A percentile compares a stretch with the other conserved stretches of the same genome.
These are phyloP conservation scores for Excalfactoria chinensis DNA, from an alignment of 2,113 vertebrate genomes.

Conservation along the genomic window DNA sequence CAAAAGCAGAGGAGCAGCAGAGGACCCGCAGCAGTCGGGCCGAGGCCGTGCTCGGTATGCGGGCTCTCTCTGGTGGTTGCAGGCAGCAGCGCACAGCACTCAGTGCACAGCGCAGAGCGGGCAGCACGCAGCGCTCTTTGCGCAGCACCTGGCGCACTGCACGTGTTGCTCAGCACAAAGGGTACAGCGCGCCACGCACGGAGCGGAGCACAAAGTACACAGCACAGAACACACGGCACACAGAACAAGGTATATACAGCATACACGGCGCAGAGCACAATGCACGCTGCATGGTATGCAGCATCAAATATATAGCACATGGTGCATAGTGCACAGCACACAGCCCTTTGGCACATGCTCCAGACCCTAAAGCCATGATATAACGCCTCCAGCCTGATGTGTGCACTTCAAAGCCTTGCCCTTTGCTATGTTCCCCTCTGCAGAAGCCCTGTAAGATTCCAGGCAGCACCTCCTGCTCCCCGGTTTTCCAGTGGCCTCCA, in stretches of 20 bases:
- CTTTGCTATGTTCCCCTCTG: fast-evolving
- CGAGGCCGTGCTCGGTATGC: not conserved
- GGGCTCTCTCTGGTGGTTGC: conserved; percentile 69
- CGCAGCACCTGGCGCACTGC: not conserved
- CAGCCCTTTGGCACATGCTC: fast-evolving
- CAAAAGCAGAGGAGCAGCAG: not conserved
- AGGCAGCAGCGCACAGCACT: fast-evolving
- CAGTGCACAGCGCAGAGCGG: not conserved
- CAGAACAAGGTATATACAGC: too few species aligned
- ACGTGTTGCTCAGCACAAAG: not conserved
- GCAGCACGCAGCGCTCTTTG: not conserved
- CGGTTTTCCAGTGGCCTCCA: fast-evolving
- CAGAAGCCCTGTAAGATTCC: fast-evolving
- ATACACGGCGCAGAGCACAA: too few species aligned
- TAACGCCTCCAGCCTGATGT: not conserved
- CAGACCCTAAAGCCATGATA: fast-evolving
- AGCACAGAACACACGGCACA: not conserved
- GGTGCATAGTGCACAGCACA: fast-evolving
- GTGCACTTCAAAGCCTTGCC: not conserved
- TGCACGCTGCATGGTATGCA: not conserved
- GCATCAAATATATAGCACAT: not conserved
- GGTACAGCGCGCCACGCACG: fast-evolving
- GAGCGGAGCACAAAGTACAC: not conserved
- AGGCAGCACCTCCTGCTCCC: not conserved
- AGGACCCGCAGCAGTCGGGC: not conserved